These are phyloP conservation scores for Megaceryle maxima DNA, from an alignment of 2,113 vertebrate genomes.

Conservation along the genomic window DNA sequence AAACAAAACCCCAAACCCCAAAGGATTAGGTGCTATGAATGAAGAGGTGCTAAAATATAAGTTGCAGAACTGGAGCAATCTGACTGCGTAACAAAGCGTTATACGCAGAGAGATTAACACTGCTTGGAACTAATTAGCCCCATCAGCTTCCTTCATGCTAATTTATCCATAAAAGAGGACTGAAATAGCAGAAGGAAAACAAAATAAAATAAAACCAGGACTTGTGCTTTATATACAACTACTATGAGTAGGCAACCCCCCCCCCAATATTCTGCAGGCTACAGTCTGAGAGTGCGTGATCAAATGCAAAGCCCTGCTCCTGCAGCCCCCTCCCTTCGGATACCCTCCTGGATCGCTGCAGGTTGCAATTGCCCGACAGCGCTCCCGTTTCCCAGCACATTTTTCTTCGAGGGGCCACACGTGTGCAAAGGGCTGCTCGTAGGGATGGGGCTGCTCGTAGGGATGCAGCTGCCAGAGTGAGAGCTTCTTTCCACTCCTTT, in stretches of 20 bases:
- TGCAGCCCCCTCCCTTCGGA: accelerated
- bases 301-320: neutral
- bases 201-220: neutral
- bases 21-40: slow-evolving; percentile 2
- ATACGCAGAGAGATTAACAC: slow-evolving; percentile 13
- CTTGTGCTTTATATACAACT: neutral
- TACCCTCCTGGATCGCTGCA: accelerated
- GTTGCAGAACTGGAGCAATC: neutral
- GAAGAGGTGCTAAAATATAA: neutral
- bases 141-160: slow-evolving; percentile 4
- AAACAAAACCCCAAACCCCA: neutral
- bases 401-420: neutral
- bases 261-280: neutral
- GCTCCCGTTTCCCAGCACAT: neutral
- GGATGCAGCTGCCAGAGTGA: neutral
- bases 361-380: neutral
- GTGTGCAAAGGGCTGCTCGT: neutral
- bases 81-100: neutral
- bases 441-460: neutral
- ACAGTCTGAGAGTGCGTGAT: accelerated
- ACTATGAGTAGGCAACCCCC: neutral
- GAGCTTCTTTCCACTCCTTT: slow-evolving; percentile 34
- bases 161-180: neutral
- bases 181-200: neutral
- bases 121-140: slow-evolving; percentile 29